Conservation (phyloP, 1,140 invertebrate genomes). For the Orchestia grillus region DNA sequence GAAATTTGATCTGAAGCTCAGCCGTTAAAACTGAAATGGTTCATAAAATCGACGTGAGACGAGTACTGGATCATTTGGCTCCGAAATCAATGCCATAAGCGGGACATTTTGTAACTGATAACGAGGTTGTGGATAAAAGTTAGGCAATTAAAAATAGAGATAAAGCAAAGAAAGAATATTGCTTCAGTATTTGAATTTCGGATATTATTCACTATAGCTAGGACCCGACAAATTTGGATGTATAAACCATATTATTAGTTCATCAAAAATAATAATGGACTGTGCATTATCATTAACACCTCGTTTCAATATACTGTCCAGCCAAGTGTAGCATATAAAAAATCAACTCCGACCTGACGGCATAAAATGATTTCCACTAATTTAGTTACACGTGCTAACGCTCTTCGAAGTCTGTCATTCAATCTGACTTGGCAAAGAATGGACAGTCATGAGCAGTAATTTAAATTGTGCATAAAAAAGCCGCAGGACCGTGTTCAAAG, state of each 20-base stretch:
- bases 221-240: background rate
- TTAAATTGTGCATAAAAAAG: background rate
- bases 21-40: conserved; percentile 54
- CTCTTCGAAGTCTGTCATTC: background rate
- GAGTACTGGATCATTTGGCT: conserved; percentile 31
- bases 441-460: conserved; percentile 33
- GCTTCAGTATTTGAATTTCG: background rate
- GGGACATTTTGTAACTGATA: background rate
- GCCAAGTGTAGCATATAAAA: background rate
- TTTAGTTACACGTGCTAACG: background rate
- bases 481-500: conserved; percentile 16
- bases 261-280: background rate
- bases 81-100: conserved; percentile 40
- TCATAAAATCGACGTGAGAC: conserved; percentile 50
- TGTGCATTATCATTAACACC: background rate
- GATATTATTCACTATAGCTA: background rate
- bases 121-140: background rate
- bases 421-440: conserved; percentile 31
- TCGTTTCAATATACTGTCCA: background rate
- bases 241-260: background rate
- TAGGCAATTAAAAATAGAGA: background rate
- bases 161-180: background rate
- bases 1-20: conserved; percentile 31
- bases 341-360: background rate
- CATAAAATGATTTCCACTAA: background rate